These are phyloP conservation scores for Zosterops pallidus DNA, from an alignment of 2,113 vertebrate species.

Conservation along the genomic window DNA sequence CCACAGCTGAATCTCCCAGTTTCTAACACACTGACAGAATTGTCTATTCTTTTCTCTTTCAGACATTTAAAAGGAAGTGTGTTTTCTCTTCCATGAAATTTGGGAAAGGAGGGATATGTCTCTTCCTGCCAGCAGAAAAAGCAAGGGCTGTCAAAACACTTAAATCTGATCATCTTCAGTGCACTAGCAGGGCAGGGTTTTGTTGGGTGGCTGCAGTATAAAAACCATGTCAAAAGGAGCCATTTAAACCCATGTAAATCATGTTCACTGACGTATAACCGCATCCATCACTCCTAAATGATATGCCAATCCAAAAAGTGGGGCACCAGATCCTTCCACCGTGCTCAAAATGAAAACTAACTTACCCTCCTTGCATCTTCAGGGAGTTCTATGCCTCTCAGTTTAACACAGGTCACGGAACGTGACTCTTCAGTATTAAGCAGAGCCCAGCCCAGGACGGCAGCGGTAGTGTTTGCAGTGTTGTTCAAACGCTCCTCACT, in stretches of 20 bases:
- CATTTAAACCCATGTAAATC: conserved; percentile 35
- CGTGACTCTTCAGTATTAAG: background rate
- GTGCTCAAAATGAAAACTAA: background rate
- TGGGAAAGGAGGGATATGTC: background rate
- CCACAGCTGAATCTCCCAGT: background rate
- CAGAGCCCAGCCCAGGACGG: background rate
- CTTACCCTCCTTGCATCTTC: background rate
- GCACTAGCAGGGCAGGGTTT: background rate
- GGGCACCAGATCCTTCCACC: background rate
- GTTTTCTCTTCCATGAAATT: conserved; percentile 12
- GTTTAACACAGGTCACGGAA: background rate
- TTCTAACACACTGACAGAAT: background rate
- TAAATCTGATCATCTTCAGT: background rate
- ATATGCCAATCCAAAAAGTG: conserved; percentile 32
- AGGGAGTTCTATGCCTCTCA: background rate
- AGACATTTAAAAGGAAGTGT: background rate
- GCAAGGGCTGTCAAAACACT: background rate
- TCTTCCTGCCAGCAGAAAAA: conserved; percentile 27
- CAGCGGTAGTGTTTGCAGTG: background rate
- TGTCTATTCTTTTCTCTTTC: background rate
- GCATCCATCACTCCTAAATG: conserved; percentile 19
- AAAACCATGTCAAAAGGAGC: background rate
- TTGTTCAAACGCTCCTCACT: background rate
- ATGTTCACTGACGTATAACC: background rate
- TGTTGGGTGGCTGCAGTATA: background rate